Conservation (phyloP, 2,888 invertebrate species). For the Sesia apiformis region DNA sequence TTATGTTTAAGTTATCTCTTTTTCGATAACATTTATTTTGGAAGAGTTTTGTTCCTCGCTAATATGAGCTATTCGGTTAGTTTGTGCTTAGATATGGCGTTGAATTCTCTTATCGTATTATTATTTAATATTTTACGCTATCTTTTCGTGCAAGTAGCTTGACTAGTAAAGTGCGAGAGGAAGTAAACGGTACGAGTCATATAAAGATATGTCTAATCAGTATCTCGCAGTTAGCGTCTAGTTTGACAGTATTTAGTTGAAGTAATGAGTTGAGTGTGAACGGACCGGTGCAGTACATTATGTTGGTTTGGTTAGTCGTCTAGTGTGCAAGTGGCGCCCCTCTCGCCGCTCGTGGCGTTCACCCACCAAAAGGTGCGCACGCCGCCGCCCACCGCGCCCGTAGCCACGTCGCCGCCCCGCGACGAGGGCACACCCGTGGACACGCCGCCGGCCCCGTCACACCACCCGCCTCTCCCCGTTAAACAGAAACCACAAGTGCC, state of each 20-base stretch:
- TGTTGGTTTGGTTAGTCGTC: conserved; percentile 69
- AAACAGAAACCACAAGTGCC: conserved; percentile 66
- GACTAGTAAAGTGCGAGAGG: conserved; percentile 15
- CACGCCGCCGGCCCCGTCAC: conserved; percentile 30
- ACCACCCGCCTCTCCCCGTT: conserved; percentile 38
- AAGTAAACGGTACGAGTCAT: conserved; percentile 5
- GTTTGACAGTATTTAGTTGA: not conserved
- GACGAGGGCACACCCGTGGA: conserved; percentile 28
- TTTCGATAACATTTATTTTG: conserved; percentile 67
- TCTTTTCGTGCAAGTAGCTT: conserved; percentile 65
- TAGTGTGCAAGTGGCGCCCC: conserved; percentile 50
- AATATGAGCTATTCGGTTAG: conserved; percentile 21
- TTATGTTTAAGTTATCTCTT: conserved; percentile 37
- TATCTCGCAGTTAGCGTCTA: not conserved
- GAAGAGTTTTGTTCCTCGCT: conserved; percentile 55
- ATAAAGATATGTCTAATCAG: not conserved
- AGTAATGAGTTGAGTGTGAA: conserved; percentile 26
- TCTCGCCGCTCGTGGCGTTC: conserved; percentile 54
- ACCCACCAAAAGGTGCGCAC: conserved; percentile 46
- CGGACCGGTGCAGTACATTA: conserved; percentile 22
- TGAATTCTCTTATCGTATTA: conserved; percentile 5
- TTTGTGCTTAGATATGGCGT: conserved; percentile 17
- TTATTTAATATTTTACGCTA: conserved; percentile 14
- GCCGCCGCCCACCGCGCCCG: conserved; percentile 17
- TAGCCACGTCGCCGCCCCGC: conserved; percentile 15